These are phyloP conservation scores for Ara ararauna DNA, from an alignment of 2,797 vertebrate genomes.

Conservation along the genomic window DNA sequence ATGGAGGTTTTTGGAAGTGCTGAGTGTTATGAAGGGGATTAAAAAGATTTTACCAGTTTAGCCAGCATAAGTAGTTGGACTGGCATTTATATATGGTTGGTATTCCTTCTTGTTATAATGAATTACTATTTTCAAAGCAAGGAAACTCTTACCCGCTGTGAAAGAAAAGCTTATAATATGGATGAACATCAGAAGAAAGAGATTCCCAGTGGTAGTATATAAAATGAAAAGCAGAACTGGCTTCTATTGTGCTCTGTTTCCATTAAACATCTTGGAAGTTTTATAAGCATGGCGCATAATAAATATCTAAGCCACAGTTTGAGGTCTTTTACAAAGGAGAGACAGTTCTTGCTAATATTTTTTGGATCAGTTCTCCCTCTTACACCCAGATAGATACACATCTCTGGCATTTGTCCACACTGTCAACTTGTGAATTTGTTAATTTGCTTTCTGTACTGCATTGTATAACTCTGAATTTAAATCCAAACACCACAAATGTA, in stretches of 20 bases:
- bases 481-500: background rate
- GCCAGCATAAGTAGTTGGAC: background rate
- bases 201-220: conserved; percentile 61
- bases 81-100: conserved; percentile 1
- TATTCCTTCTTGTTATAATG: conserved; percentile 34
- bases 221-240: conserved; percentile 67
- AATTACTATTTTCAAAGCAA: conserved; percentile 55
- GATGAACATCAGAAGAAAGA: conserved; percentile 65
- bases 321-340: conserved; percentile 36
- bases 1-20: conserved; percentile 16
- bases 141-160: conserved; percentile 56
- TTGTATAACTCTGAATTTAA: background rate
- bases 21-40: background rate
- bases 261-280: conserved; percentile 58
- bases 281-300: conserved; percentile 38
- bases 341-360: conserved; percentile 23
- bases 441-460: conserved; percentile 45
- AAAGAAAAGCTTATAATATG: conserved; percentile 56
- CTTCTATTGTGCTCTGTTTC: conserved; percentile 60
- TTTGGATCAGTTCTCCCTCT: background rate
- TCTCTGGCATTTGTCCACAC: background rate
- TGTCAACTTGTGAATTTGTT: conserved; percentile 51
- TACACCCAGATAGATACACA: conserved; percentile 13
- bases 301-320: conserved; percentile 50
- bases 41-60: conserved; percentile 17